phyloP scores from a whole-genome alignment of 2,113 vertebrate species.

The Ceratotherium simum region DNA sequence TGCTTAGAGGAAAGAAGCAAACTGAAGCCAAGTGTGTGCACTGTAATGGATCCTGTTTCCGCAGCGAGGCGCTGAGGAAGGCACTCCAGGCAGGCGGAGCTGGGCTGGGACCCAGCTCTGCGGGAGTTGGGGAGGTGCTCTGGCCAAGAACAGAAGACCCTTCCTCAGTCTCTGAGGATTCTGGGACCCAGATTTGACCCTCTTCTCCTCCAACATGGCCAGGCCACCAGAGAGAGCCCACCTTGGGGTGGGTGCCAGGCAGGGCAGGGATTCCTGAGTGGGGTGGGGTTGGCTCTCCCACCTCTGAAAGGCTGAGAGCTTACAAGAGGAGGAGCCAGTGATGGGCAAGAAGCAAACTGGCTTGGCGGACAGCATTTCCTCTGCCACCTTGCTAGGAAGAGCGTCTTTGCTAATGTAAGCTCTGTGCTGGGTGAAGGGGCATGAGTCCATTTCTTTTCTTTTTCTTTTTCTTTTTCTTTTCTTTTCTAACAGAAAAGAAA shows the following conservation, averaged over 20 bases:
- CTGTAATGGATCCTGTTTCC: neutral
- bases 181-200: neutral
- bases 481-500: neutral
- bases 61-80: neutral
- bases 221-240: neutral
- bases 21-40: neutral
- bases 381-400: neutral
- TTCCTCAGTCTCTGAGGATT: neutral
- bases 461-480: too few species aligned
- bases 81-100: neutral
- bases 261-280: neutral
- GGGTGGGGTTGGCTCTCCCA: neutral
- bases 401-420: too few species aligned
- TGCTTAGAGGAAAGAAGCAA: neutral
- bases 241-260: neutral
- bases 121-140: neutral
- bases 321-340: neutral
- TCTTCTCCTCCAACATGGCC: neutral
- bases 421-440: too few species aligned
- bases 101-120: neutral
- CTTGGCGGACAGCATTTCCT: neutral
- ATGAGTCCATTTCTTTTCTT: neutral
- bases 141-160: neutral
- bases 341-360: neutral
- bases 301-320: neutral